Percentiles rank a stretch among this genome's conserved stretches.
These are phyloP conservation scores for Incurvaria masculella DNA, from an alignment of 2,888 invertebrate genomes.

Conservation along the genomic window DNA sequence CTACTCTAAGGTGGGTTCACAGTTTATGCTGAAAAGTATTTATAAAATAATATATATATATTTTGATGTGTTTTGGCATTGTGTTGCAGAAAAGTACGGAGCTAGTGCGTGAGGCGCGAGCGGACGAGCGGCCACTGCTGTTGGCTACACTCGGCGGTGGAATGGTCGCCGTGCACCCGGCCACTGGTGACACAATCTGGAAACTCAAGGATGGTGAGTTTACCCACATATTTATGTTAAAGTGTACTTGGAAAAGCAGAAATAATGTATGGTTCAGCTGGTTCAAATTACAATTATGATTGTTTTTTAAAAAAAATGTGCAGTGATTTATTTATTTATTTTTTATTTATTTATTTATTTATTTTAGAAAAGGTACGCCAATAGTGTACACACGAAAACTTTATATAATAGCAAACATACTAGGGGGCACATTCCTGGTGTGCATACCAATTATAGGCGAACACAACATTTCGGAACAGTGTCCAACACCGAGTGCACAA, in stretches of 20 bases:
- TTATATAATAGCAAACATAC: too few relatives aligned
- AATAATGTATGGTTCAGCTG: too few relatives aligned
- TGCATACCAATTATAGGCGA: too few relatives aligned
- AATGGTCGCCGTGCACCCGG: slow-evolving; percentile 84
- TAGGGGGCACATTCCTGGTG: too few relatives aligned
- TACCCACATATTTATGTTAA: slow-evolving; percentile 9
- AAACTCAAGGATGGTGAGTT: slow-evolving; percentile 81
- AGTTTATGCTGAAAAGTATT: too few relatives aligned
- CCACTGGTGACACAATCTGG: slow-evolving; percentile 86
- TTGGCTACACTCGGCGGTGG: slow-evolving; percentile 93
- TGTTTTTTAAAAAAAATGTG: slow-evolving; percentile 4
- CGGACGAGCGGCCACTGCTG: slow-evolving; percentile 73
- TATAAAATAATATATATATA: too few relatives aligned
- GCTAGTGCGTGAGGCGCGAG: slow-evolving; percentile 40
- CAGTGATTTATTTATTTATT: not conserved
- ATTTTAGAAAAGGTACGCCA: not conserved
- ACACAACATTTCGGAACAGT: too few relatives aligned
- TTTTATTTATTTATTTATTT: not conserved
- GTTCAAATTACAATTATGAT: not conserved
- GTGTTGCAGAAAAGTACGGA: slow-evolving; percentile 65
- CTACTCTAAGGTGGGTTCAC: too few relatives aligned
- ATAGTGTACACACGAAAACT: too few relatives aligned
- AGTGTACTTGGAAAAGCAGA: slow-evolving; percentile 10
- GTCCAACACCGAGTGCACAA: too few relatives aligned
- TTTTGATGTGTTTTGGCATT: too few relatives aligned